phyloP scores from a whole-genome alignment of 2,113 vertebrate species.

The Microcebus lehilahytsara region DNA sequence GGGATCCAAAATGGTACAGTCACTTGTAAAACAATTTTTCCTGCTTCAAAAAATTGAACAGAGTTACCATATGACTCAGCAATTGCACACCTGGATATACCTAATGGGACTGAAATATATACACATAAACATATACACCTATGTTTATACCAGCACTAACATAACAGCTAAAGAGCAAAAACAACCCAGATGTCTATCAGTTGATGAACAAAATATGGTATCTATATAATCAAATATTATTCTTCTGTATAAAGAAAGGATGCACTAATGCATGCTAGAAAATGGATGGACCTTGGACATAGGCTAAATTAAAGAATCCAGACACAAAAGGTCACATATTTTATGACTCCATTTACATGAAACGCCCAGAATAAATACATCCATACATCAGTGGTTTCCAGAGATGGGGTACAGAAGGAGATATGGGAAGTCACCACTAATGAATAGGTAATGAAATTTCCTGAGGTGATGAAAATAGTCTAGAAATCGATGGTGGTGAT shows the following conservation, averaged over 20 bases:
- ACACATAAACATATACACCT: background rate
- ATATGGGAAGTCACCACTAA: background rate
- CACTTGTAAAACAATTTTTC: background rate
- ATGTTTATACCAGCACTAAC: background rate
- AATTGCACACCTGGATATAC: background rate
- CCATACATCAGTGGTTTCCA: background rate
- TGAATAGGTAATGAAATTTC: background rate
- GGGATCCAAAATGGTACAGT: background rate
- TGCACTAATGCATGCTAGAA: background rate
- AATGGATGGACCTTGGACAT: background rate
- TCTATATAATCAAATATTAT: background rate
- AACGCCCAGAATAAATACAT: background rate
- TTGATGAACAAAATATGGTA: background rate
- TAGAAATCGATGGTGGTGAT: background rate
- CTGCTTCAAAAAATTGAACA: background rate
- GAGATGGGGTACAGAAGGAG: fast-evolving
- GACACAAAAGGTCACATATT: background rate
- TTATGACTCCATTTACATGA: background rate
- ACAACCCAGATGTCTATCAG: background rate
- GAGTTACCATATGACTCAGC: background rate
- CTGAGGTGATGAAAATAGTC: background rate
- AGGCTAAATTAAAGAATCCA: background rate
- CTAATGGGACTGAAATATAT: background rate
- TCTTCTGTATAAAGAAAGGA: background rate
- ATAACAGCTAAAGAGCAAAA: background rate